Percentiles rank a stretch among this genome's conserved stretches.
phyloP scores from a whole-genome alignment of 2,888 invertebrate genomes.

The Entomobrya proxima region DNA sequence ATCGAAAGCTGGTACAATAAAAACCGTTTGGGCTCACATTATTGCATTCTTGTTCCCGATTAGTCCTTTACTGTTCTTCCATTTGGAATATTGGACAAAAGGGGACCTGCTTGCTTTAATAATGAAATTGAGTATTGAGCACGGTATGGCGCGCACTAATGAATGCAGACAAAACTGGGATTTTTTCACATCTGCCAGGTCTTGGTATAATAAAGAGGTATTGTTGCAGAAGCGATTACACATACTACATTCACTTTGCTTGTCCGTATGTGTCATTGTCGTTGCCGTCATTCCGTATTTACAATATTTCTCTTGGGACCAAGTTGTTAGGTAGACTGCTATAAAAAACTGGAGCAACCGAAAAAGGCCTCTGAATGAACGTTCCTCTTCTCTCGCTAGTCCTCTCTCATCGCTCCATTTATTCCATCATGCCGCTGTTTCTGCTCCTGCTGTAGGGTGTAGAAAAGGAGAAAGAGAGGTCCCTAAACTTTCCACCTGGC shows the following conservation, averaged over 20 bases:
- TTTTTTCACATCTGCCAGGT: no score
- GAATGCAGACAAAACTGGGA: not conserved
- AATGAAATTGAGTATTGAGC: no score
- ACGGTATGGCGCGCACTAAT: not conserved
- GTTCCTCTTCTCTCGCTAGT: not conserved
- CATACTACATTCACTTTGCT: not conserved
- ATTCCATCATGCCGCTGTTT: not conserved
- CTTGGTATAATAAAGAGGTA: not conserved
- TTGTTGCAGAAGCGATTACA: no score
- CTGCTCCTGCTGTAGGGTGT: not conserved
- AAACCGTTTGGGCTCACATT: no score
- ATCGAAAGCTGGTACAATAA: no score
- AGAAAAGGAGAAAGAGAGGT: not conserved
- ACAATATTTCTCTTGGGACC: not conserved
- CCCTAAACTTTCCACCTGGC: not conserved
- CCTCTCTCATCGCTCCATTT: not conserved
- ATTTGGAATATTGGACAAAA: no score
- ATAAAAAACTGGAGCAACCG: not conserved
- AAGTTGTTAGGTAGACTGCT: not conserved
- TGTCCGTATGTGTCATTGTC: not conserved
- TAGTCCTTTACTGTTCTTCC: no score
- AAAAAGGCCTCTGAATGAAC: not conserved
- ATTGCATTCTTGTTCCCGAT: no score
- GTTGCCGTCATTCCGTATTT: constrained; percentile 11
- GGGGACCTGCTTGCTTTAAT: no score